Evolutionary conservation across 2,888 invertebrate species (phyloP), one percentile per base, ranked within the genome.

Genomic region (Tanaodytes sp.): DNA sequence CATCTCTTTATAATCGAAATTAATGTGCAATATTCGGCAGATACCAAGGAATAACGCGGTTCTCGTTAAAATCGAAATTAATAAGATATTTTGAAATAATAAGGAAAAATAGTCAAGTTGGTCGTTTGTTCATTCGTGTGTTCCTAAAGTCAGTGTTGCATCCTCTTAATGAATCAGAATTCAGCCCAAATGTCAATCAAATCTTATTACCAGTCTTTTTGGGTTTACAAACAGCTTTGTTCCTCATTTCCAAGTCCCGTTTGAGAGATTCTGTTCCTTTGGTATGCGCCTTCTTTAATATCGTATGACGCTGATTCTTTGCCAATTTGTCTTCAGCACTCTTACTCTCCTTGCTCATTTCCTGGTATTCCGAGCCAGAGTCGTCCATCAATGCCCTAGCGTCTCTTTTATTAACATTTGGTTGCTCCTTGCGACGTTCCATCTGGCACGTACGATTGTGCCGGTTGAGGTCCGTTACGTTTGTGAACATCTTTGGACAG

Each of bases 261-360:
- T 82, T 84, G 2, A 80, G 74, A 20, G 71, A 76, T 1, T 81
- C 79, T 4, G 74, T 77, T 1, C 79, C 78, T 62, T 83, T 83
- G 2, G 81, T 84, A 12, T 84, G 73, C 1, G 84, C 84, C 54
- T 84, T 84, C 51, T 85, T 85, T 15, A 84, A 76, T 54, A 85
- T 85, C 9, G 84, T 85, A 12, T 84, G 72, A 37, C 84, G 84
- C 1, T 84, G 84, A 77, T 85, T 85, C 48, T 87, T 85, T 0
- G 85, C 84, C 27, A 82, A 75, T 73, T 86, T 87, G n/a, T 86
- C 84, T 73, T 87, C 86, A 9, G 87, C 87, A 55, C 77, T 83
- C 62, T 80, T 83, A 19, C 76, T 76, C 15, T 84, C 84, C 3
- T 82, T 80, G 15, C 84, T 82, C 1, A 82, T 81, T 14, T 83